Base-by-base conservation (phyloP, 2,113 vertebrate species). In the Apaloderma vittatum region DNA sequence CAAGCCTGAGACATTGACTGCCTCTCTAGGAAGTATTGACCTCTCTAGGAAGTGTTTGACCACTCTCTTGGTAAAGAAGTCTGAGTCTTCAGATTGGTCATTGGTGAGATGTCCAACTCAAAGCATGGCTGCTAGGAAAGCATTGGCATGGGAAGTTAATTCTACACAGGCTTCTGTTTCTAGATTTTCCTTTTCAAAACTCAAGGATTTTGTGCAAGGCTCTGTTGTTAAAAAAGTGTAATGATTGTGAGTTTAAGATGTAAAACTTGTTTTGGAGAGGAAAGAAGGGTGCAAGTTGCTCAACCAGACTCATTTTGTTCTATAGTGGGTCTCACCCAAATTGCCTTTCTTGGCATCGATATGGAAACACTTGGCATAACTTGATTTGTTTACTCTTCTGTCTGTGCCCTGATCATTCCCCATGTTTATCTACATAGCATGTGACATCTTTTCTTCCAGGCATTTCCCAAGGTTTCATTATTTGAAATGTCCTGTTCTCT, bases 381-480 rank as follows among this genome's bases (percentile, higher is more conserved):
- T 58, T 36, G 16, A 17, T 40, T 9, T 8, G 9, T 66, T 34
- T 52, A 19, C 2, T 62, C 8, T 63, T 61, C 34, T 80, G 15
- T 19, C 4, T 62, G 26, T 83, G 46, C 26, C 5, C 4, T 62
- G 49, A 2, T 13, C 13, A 13, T 74, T 73, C 15, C 19, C 19
- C 0, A 0, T 10, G 5, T 66, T 74, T 27, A 2, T 80, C 24
- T 81, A 1, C 2, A 2, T 3, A 51, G 27, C 57, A 26, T 3
- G 1, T 43, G 54, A 12, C 3, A 8, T 48, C 26, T 52, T 34
- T 36, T 75, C 29, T 76, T 91, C 9, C 34, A 55, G 36, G 2
- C 1, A 2, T 55, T 89, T 87, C 7, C 13, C 9, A 26, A 17
- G 17, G 37, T 85, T 14, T 46, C 45, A 22, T 59, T 71, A 34